Conservation (phyloP, 1,140 invertebrate genomes). For the Bombus cullumanus region DNA sequence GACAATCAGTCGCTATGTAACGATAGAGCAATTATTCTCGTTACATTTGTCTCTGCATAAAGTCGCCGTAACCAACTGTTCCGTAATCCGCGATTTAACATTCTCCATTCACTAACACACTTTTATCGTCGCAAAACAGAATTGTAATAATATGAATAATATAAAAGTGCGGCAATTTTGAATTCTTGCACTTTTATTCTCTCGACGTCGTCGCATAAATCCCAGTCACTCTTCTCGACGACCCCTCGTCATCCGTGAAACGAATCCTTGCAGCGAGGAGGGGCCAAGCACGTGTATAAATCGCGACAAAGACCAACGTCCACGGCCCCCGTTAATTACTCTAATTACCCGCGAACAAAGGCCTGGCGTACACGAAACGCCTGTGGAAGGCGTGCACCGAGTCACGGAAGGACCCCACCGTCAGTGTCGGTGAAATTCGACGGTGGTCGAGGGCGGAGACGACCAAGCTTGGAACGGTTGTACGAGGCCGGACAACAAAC, state of each 20-base stretch:
- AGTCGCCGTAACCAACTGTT: not conserved
- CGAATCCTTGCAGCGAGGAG: not conserved
- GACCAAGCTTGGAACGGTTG: conserved; percentile 46
- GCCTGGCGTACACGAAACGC: not conserved
- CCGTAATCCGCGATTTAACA: not conserved
- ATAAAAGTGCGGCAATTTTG: not conserved
- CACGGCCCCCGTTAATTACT: conserved; percentile 36
- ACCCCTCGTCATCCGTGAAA: not conserved
- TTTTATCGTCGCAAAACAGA: not conserved
- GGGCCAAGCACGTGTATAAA: conserved; percentile 18
- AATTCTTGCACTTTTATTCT: not conserved
- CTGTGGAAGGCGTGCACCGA: not conserved
- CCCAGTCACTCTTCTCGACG: not conserved
- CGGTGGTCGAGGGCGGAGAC: conserved; percentile 17
- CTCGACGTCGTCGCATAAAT: not conserved
- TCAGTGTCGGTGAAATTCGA: conserved; percentile 22
- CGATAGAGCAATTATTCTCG: too few species aligned
- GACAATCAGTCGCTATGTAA: too few species aligned
- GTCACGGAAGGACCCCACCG: not conserved
- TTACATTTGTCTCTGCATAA: too few species aligned
- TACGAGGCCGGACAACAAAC: conserved; percentile 63
- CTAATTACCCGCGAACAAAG: conserved; percentile 48
- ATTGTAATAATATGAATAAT: not conserved
- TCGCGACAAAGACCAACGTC: conserved; percentile 32
- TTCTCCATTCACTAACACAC: not conserved